Evolutionary conservation across 2,797 vertebrate species (phyloP).

Genomic region (Distichodus sexfasciatus): DNA sequence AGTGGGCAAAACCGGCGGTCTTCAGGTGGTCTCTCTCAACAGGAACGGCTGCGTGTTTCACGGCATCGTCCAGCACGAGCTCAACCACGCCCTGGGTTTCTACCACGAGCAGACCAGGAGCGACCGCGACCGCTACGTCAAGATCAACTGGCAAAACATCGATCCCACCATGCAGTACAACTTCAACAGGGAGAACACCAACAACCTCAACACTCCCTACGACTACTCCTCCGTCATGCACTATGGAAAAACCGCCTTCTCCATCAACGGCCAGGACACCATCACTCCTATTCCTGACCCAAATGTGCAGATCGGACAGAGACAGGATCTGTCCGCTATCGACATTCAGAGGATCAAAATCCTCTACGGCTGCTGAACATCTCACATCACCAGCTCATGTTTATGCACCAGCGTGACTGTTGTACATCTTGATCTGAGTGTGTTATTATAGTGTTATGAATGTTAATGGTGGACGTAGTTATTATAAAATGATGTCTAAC

Average conservation of each 20-base stretch:
- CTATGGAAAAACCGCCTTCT: slow-evolving; percentile 54
- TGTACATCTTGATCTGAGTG: no score
- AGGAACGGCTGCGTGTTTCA: slow-evolving; percentile 60
- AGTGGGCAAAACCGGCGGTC: slow-evolving; percentile 65
- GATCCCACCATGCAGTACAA: slow-evolving; percentile 38
- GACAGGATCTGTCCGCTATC: slow-evolving; percentile 16
- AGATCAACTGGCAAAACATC: slow-evolving; percentile 67
- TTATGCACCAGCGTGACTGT: no score
- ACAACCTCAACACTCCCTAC: slow-evolving; percentile 61
- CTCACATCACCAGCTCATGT: not conserved
- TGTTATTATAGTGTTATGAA: no score
- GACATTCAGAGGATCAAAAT: slow-evolving; percentile 50
- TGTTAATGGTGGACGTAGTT: no score
- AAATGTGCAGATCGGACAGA: slow-evolving; percentile 32
- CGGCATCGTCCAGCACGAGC: slow-evolving; percentile 65
- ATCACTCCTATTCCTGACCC: slow-evolving; percentile 42
- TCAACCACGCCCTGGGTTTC: slow-evolving; percentile 69
- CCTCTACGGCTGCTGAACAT: slow-evolving; percentile 35
- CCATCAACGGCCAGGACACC: slow-evolving; percentile 20
- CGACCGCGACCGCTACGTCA: slow-evolving; percentile 66
- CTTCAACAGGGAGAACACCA: slow-evolving; percentile 62
- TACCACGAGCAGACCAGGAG: slow-evolving; percentile 69
- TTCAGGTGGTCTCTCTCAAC: slow-evolving; percentile 65
- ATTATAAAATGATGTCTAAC: no score
- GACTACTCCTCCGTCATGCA: slow-evolving; percentile 75